Conservation (phyloP, 2,797 vertebrate genomes). For the Rallus crepitans region DNA sequence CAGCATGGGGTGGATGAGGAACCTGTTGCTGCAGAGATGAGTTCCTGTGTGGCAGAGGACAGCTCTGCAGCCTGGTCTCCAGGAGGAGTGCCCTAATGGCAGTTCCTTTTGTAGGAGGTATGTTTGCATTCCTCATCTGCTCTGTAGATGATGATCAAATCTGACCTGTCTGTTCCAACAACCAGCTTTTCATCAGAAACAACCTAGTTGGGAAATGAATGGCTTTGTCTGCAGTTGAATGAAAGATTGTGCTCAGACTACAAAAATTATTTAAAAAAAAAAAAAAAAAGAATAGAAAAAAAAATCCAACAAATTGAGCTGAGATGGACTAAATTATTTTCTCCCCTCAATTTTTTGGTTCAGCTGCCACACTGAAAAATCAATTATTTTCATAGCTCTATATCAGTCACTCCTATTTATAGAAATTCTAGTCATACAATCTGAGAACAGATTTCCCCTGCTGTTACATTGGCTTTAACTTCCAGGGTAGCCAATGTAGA, state of each 20-base stretch:
- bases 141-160: not conserved
- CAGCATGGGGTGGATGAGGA: not conserved
- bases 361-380: slow-evolving; percentile 22
- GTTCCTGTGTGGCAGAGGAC: not conserved
- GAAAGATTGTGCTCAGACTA: not conserved
- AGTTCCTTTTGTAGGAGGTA: not conserved
- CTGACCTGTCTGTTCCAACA: not conserved
- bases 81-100: not conserved
- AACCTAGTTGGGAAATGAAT: not conserved
- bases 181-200: not conserved
- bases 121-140: not conserved
- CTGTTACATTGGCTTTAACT: slow-evolving; percentile 35
- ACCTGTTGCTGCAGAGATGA: not conserved
- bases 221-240: not conserved
- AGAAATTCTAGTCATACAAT: slow-evolving; percentile 33
- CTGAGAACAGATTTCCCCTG: slow-evolving; percentile 49
- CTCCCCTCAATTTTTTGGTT: slow-evolving; percentile 27
- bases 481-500: not conserved
- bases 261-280: not conserved
- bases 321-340: slow-evolving; percentile 20
- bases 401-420: slow-evolving; percentile 45
- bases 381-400: slow-evolving; percentile 50
- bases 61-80: not conserved
- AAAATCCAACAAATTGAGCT: not conserved
- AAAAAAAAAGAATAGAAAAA: not conserved